A percentile compares a stretch with the other conserved stretches of the same genome.
Conservation (phyloP, 2,113 vertebrate genomes). For the Cottus gobio region DNA sequence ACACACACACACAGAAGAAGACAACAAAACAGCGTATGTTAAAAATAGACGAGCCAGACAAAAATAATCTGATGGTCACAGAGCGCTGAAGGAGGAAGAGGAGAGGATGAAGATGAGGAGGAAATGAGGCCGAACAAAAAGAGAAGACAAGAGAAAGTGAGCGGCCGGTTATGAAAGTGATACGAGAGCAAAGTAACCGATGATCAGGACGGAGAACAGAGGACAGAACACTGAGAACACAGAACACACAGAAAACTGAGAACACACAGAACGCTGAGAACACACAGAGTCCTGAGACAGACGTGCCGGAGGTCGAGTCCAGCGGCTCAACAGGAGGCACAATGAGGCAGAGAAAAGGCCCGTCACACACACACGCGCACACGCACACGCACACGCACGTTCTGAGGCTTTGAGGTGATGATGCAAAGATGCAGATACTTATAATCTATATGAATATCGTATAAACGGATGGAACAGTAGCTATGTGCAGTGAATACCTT, state of each 20-base stretch:
- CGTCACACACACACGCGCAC: slow-evolving; percentile 14
- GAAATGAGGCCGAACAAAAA: neutral
- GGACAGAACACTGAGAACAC: too few species aligned
- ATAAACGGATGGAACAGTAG: too few species aligned
- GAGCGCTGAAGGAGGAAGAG: neutral
- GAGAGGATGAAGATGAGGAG: neutral
- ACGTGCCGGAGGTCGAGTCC: slow-evolving; percentile 19
- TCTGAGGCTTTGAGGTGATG: too few species aligned
- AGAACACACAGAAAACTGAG: neutral
- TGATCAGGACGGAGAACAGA: neutral
- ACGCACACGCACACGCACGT: neutral
- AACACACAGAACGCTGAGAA: neutral
- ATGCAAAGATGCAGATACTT: too few species aligned
- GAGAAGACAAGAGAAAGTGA: neutral
- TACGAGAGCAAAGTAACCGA: neutral
- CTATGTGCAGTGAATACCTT: too few species aligned
- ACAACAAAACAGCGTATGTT: slow-evolving; percentile 54
- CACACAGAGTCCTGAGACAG: neutral
- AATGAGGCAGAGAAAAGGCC: slow-evolving; percentile 26
- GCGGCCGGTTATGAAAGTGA: neutral
- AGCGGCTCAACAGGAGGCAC: slow-evolving; percentile 1
- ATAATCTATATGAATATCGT: too few species aligned
- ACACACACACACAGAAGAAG: too few species aligned
- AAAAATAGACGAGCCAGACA: slow-evolving; percentile 65
- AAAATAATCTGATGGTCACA: neutral